Percentiles rank a stretch among this genome's conserved stretches.
Conservation (phyloP, 1,140 invertebrate species). For the Drosophila albomicans region DNA sequence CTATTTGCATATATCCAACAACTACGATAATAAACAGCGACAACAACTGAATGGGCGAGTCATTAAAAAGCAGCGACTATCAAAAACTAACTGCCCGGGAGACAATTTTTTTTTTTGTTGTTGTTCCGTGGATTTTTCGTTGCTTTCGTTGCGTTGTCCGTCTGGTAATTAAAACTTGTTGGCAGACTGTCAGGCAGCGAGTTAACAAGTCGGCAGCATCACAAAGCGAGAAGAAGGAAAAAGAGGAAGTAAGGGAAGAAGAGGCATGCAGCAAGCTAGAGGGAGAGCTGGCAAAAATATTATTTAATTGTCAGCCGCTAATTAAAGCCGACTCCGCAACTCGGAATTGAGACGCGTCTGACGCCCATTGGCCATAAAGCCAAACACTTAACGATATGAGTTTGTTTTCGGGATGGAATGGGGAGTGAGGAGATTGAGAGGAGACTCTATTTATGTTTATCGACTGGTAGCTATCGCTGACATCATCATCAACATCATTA, state of each 20-base stretch:
- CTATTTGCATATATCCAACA: slow-evolving; percentile 58
- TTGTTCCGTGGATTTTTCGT: not conserved
- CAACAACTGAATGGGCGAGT: slow-evolving; percentile 46
- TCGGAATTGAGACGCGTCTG: slow-evolving; percentile 42
- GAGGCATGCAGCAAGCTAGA: slow-evolving; percentile 1
- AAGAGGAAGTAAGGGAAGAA: too few relatives aligned
- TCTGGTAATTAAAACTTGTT: slow-evolving; percentile 80
- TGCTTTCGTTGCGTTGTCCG: slow-evolving; percentile 29
- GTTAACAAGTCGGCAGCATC: slow-evolving; percentile 80
- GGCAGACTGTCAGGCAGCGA: slow-evolving; percentile 80
- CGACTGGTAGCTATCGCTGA: slow-evolving; percentile 70
- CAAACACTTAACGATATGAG: slow-evolving; percentile 71
- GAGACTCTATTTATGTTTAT: slow-evolving; percentile 73
- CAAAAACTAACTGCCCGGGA: slow-evolving; percentile 68
- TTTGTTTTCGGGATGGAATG: not conserved
- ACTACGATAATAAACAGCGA: slow-evolving; percentile 35
- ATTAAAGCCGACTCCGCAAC: slow-evolving; percentile 64
- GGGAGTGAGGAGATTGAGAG: not conserved
- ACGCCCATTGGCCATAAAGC: slow-evolving; percentile 74
- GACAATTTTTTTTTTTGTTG: slow-evolving; percentile 47
- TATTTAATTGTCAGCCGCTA: slow-evolving; percentile 81
- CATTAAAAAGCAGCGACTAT: slow-evolving; percentile 75
- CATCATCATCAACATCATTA: slow-evolving; percentile 69
- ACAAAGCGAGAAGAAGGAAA: slow-evolving; percentile 10
- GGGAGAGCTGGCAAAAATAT: slow-evolving; percentile 68